phyloP scores from a whole-genome alignment of 2,797 vertebrate genomes.

The Otus scops region DNA sequence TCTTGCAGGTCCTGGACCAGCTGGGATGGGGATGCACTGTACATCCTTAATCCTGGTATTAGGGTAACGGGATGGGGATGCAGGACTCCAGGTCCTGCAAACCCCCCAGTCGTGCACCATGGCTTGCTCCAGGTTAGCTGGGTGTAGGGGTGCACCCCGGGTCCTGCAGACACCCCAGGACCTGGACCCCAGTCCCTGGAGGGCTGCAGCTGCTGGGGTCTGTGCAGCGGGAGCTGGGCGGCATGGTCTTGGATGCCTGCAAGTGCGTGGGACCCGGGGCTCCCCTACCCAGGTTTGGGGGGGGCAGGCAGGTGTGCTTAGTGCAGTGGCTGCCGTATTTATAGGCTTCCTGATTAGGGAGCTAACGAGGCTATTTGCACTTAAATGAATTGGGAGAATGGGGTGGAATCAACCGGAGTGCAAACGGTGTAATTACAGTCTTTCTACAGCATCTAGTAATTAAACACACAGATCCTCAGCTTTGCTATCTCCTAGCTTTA shows the following conservation, averaged over 20 bases:
- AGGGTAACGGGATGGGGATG: not conserved
- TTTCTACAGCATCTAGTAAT: not conserved
- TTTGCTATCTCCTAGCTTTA: not conserved
- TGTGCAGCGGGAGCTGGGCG: not conserved
- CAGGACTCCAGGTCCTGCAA: not conserved
- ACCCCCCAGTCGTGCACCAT: not conserved
- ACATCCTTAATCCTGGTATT: not conserved
- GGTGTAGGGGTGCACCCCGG: not conserved
- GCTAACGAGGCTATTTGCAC: not conserved
- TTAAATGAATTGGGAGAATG: constrained; percentile 3
- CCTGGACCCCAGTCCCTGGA: not conserved
- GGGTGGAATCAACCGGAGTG: not conserved
- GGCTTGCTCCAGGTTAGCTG: not conserved
- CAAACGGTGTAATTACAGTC: constrained; percentile 16
- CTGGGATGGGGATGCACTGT: not conserved
- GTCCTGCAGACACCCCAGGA: not conserved
- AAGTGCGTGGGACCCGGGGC: accelerated
- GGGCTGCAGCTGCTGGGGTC: not conserved
- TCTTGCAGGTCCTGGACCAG: not conserved
- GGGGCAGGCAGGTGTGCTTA: not conserved
- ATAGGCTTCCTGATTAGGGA: not conserved
- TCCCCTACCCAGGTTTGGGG: not conserved
- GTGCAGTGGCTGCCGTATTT: not conserved
- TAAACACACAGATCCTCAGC: not conserved
- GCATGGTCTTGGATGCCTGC: accelerated